Base-by-base conservation (phyloP, 2,888 invertebrate species). In the Azorinus chamasolen region DNA sequence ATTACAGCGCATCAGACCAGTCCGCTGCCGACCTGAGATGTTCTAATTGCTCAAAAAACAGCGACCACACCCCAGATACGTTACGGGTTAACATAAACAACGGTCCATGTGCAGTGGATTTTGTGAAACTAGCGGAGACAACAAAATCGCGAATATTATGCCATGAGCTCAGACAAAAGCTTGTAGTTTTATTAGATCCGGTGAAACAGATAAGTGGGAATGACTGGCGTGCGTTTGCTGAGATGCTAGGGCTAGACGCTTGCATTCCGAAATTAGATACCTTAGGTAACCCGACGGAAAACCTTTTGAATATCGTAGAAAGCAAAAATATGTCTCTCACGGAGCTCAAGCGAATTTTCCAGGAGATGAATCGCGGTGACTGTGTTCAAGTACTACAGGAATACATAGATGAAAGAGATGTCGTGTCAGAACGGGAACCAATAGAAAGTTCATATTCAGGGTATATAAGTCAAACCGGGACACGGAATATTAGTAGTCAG, bases 171-270 rank as follows among this genome's bases (percentile, higher is more conserved):
- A 54, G 77, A 37, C 68, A 69, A 24, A 54, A 79, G 5, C 75
- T 88, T 6, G 69, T 66, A 16, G 20, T 82, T 16, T 39, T 83
- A n/a, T 65, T 88, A 12, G 86, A 86, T 48, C 83, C 85, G 0
- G 39, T 27, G 0, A 65, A 62, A 25, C 25, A 39, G 12, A 51
- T 70, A 1, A 69, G 79, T 39, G 83, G 82, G 4, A 71, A 74
- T 12, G 79, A 86, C 37, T 87, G 87, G 87, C 66, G 71, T 14
- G 77, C 71, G 24, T 48, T 87, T 1, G 85, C 84, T 0, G 65
- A 77, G 5, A 58, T 51, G 16, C 50, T 87, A 18, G 82, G 69
- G 0, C 45, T 80, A 0, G 82, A 83, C 16, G 27, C 46, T 2
- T 78, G 59, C 22, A 85, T 87, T 48, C 76, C 73, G 0, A 80